Conservation (phyloP, 2,113 vertebrate species). For the Psittacula cyanocephala region DNA sequence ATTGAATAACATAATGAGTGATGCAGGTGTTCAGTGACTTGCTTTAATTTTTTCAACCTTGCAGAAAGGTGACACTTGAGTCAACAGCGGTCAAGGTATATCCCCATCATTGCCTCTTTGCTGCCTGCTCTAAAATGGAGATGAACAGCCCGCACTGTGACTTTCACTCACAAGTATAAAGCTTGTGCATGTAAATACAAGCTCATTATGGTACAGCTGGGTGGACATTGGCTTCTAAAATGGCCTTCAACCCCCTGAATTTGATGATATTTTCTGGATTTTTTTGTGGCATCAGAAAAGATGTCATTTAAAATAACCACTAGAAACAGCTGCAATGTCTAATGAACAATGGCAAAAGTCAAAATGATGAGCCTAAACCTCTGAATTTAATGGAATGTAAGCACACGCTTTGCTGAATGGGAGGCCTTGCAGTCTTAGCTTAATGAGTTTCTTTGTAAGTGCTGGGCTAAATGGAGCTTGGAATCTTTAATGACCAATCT, state of each 20-base stretch:
- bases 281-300: background rate
- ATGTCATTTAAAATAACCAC: background rate
- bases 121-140: background rate
- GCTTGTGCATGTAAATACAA: background rate
- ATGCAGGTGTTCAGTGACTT: constrained; percentile 56
- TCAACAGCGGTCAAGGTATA: background rate
- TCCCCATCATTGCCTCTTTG: background rate
- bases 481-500: constrained; percentile 55
- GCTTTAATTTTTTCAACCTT: background rate
- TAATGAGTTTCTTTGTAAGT: constrained; percentile 39
- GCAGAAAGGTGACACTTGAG: constrained; percentile 28
- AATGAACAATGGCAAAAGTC: background rate
- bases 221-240: background rate
- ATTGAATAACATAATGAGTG: constrained; percentile 24
- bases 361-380: background rate
- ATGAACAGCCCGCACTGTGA: background rate
- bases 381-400: background rate
- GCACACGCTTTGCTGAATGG: background rate
- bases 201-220: background rate
- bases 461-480: constrained; percentile 31
- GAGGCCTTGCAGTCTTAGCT: background rate
- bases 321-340: background rate
- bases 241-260: background rate
- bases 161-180: background rate
- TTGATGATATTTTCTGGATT: background rate